Evolutionary conservation across 1,140 invertebrate genomes (phyloP).

Genomic region (Magallana angulata): DNA sequence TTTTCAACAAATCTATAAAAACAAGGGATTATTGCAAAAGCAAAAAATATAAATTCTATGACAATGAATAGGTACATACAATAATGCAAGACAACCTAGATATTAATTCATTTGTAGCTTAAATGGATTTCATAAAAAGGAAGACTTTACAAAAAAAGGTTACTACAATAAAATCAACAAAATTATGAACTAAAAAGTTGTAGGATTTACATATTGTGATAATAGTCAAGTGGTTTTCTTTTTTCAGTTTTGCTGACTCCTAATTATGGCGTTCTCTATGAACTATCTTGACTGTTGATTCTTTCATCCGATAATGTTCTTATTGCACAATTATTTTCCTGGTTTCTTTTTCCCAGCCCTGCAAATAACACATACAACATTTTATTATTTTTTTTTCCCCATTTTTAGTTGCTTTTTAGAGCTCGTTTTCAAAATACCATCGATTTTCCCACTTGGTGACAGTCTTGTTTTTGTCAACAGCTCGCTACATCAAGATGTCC

Average conservation of each 20-base stretch:
- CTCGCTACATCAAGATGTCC: too few species aligned
- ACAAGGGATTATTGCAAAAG: slow-evolving; percentile 28
- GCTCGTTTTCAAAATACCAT: too few species aligned
- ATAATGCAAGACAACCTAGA: slow-evolving; percentile 11
- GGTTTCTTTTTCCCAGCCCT: slow-evolving; percentile 47
- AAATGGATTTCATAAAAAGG: slow-evolving; percentile 9
- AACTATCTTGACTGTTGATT: neutral
- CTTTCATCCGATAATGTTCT: neutral
- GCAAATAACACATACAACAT: neutral
- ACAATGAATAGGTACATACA: neutral
- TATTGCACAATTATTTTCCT: slow-evolving; percentile 35
- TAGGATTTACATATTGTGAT: slow-evolving; percentile 19
- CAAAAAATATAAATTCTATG: neutral
- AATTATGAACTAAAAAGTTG: neutral
- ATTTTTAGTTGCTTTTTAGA: too few species aligned
- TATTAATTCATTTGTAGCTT: neutral
- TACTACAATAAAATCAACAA: neutral
- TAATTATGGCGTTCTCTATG: neutral
- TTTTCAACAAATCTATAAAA: neutral
- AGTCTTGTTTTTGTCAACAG: too few species aligned
- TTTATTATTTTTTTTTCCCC: neutral
- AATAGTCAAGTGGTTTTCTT: neutral
- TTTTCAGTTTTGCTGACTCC: neutral
- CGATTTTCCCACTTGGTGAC: too few species aligned
- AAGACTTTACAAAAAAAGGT: neutral